Base-by-base conservation (phyloP, 2,888 invertebrate species). In the Tethea ocularis region DNA sequence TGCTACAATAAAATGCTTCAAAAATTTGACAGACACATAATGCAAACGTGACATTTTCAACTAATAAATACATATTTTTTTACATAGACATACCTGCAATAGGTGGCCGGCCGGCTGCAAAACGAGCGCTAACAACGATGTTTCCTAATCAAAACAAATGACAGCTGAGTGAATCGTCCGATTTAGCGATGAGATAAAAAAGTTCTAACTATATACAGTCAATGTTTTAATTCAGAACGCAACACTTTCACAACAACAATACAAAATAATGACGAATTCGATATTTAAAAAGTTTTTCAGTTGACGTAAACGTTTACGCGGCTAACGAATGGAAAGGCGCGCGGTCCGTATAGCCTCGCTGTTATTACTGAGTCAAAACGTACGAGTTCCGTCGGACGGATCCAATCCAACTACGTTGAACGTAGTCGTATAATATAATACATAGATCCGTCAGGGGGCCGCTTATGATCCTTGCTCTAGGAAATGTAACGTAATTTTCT, bases 271-370 rank as follows among this genome's bases (percentile, higher is more conserved):
- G 62, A 54, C 59, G 61, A 59, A 57, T 11, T 56, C 55, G 62
- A 58, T 57, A 59, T 65, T 71, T 73, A 66, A 62, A 79, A 89
- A 89, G 84, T 88, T 91, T 86, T 64, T 57, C 79, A 80, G 76
- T 84, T 83, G 64, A 77, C 91, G 91, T 87, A 84, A 88, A 86
- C 75, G 73, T 86, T 86, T 87, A 83, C 91, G 91, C 86, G 86
- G 75, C 68, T 66, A 71, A 67, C 70, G 72, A 71, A 67, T 63
- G 69, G 66, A 77, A 81, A 86, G 81, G 85, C 91, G 91, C 87
- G 90, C 88, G 75, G 83, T 81, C 84, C 76, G 75, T 75, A 55
- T 84, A 82, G 77, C 81, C 82, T 86, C 87, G 58, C 81, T 72
- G 77, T 86, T 82, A 77, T 82, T 85, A 91, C 91, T 91, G 89